A percentile compares a stretch with the other conserved stretches of the same genome.
Conservation (phyloP, 2,797 vertebrate genomes). For the Tinamus major region DNA sequence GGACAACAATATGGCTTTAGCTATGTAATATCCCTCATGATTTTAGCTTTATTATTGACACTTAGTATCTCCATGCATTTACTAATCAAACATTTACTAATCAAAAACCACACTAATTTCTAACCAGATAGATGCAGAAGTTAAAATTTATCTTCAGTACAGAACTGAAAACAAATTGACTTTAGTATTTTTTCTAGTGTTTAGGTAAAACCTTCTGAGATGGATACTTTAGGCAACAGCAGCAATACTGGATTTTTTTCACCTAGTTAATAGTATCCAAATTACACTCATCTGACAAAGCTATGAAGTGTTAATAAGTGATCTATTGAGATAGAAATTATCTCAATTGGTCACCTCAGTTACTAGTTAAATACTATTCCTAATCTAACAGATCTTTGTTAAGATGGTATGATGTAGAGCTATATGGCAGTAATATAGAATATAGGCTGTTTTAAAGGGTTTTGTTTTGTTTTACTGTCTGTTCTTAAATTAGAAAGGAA, state of each 20-base stretch:
- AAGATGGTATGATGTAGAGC: neutral
- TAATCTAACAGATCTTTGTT: neutral
- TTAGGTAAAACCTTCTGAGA: neutral
- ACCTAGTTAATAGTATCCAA: neutral
- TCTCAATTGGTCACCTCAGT: neutral
- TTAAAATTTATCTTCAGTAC: neutral
- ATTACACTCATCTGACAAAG: neutral
- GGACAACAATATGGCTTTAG: fast-evolving
- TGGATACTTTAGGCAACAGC: neutral
- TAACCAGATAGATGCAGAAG: neutral
- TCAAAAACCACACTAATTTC: neutral
- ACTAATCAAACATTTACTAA: neutral
- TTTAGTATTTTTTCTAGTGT: neutral
- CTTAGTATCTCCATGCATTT: fast-evolving
- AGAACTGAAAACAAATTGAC: neutral
- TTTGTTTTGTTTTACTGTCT: neutral
- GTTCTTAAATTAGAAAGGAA: slow-evolving; percentile 8
- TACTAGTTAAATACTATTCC: neutral
- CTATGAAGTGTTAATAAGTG: neutral
- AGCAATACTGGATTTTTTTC: neutral
- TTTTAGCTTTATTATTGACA: neutral
- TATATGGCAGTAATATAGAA: neutral
- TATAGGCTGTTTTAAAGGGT: neutral
- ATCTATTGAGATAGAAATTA: neutral
- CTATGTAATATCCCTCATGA: neutral